Evolutionary conservation across 2,797 vertebrate species (phyloP), one percentile per base, ranked within the genome.

Genomic region (Vipera latastei): DNA sequence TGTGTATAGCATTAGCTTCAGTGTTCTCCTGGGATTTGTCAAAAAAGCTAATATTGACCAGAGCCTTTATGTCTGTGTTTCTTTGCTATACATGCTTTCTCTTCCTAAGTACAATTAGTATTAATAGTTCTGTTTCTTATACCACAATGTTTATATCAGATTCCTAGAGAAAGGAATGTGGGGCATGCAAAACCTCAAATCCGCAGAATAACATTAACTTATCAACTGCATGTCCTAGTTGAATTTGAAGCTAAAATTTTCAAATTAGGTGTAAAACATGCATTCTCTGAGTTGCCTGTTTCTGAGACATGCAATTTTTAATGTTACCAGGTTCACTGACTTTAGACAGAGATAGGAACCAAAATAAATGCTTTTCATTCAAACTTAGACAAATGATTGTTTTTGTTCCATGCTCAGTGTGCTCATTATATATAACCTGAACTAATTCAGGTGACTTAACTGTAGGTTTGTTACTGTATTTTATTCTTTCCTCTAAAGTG

Each of bases 21-120:
- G 60, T 90, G 89, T 69, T 53, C 60, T 61, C 92, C 44, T 92
- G 92, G 53, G 88, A 90, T 56, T 61, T 83, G 87, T 92, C 89
- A 92, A 83, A 83, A 83, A 89, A 16, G 56, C 57, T 60, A 53
- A 83, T 89, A 32, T 89, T 85, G 69, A 89, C 69, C 44, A 86
- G 32, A 88, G 44, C 38, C 63, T 91, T 90, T 73, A 59, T 92
- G 51, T 90, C 25, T 86, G 28, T 53, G 11, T 78, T 89, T 44
- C 44, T 85, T 86, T 26, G 56, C 48, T 6, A 18, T 28, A n/a
- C 60, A 48, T 86, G 51, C n/a, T 51, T 87, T 86, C 63, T 65
- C 63, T n/a, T 59, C 20, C 55, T 44, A 78, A 93, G 55, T 53
- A 88, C 38, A 90, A 91, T 78, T 90, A 93, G 59, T 90, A 78